Evolutionary conservation across 23 tunicate genomes (phyloP), one percentile per base, ranked within the genome.

Genomic region (Ascidia mentula): DNA sequence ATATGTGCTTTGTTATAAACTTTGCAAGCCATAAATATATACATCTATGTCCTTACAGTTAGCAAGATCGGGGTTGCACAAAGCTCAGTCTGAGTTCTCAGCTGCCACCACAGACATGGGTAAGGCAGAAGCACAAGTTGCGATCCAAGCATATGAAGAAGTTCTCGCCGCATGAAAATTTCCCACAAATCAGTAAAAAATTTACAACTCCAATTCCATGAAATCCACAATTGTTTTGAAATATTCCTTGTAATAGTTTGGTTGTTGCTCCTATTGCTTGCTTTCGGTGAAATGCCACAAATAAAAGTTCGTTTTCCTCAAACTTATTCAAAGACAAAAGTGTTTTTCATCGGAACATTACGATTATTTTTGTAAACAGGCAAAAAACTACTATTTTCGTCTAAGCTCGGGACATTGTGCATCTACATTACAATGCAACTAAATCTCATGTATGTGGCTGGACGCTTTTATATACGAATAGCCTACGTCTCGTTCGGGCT

Each of bases 71-170:
- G 77, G 84, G 35, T 45, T 93, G 22, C 59, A 82, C 3, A 84
- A 93, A 72, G 93, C 93, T 13, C 93, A 88, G 84, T 73, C 93
- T 5, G 77, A 88, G 34, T 40, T 93, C 18, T 60, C 89, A 30
- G 69, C 92, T 26, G 98, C 98, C 24, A 42, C 87, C 0, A 90
- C 87, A 0, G 98, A 93, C 32, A 72, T 60, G 30, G 85, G 34
- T 39, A 84, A 70, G 34, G 90, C 86, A 45, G 98, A 93, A 38
- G 93, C 87, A 0, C 93, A 93, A 76, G 80, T 93, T 37, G 89
- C 93, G 0, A 88, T 93, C 34, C 77, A 90, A 61, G 84, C 93
- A 76, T 79, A 84, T 69, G 90, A 93, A 46, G 98, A 92, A 18
- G 88, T 93, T 40, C 59, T 93, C 61, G 81, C 72, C 46, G 98